phyloP scores from a whole-genome alignment of 1,140 invertebrate genomes.

The fruit fly (Drosophila melanogaster) region Release_6_plus_ISO1_MT NT_037436.4:2674501-2675000 shows the following conservation, averaged over 20 bases:
- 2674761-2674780: slow-evolving; percentile 75
- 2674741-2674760: slow-evolving; percentile 33
- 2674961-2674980: too few relatives aligned
- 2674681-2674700: slow-evolving; percentile 68
- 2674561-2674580: slow-evolving; percentile 36
- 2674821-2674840: slow-evolving; percentile 61
- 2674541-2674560: slow-evolving; percentile 1
- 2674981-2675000: too few relatives aligned
- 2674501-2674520: slow-evolving; percentile 43
- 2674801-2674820: slow-evolving; percentile 53
- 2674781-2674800: slow-evolving; percentile 76
- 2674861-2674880: slow-evolving; percentile 3
- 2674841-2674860: slow-evolving; percentile 39
- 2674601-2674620: slow-evolving; percentile 66
- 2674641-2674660: slow-evolving; percentile 68
- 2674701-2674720: slow-evolving; percentile 60
- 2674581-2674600: slow-evolving; percentile 61
- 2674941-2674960: too few relatives aligned
- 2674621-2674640: slow-evolving; percentile 79
- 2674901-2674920: too few relatives aligned
- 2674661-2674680: slow-evolving; percentile 83
- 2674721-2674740: slow-evolving; percentile 77
- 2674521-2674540: background rate
- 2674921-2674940: too few relatives aligned
- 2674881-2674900: too few relatives aligned